These are phyloP conservation scores for Phaenicophaeus curvirostris DNA, from an alignment of 2,797 vertebrate genomes.

Conservation along the genomic window DNA sequence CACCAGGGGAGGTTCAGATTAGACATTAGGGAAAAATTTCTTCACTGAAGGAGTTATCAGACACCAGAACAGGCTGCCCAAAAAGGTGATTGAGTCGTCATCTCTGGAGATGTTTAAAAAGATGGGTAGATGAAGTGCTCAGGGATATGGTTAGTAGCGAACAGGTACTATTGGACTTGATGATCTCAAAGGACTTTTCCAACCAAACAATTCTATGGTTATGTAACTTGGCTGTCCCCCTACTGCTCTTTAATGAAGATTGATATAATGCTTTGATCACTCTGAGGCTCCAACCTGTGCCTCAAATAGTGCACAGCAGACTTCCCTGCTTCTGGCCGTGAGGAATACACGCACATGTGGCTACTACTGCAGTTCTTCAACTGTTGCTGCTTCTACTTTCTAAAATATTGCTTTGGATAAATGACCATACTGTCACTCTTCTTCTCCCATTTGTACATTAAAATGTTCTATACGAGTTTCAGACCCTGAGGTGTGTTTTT, in stretches of 20 bases:
- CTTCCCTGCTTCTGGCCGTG: neutral
- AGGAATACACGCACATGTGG: neutral
- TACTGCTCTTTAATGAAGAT: neutral
- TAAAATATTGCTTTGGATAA: neutral
- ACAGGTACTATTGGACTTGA: too few species aligned
- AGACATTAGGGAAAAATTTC: too few species aligned
- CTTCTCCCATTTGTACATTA: neutral
- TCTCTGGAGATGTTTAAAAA: too few species aligned
- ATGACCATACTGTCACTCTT: neutral
- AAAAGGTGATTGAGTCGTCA: too few species aligned
- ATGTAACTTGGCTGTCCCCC: accelerated
- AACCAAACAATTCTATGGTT: neutral
- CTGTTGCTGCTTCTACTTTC: neutral
- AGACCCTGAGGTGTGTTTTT: neutral
- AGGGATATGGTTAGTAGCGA: too few species aligned
- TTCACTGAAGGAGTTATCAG: too few species aligned
- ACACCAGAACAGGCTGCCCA: too few species aligned
- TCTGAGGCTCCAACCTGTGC: neutral
- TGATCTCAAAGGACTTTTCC: too few species aligned
- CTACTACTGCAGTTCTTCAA: neutral
- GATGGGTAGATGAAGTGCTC: too few species aligned
- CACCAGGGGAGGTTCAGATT: too few species aligned
- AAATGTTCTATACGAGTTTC: neutral
- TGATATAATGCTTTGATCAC: neutral
- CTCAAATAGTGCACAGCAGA: neutral